Percentiles rank a stretch among this genome's conserved stretches.
Conservation (phyloP, 2,113 vertebrate genomes). For the Ancistrus triradiatus region DNA sequence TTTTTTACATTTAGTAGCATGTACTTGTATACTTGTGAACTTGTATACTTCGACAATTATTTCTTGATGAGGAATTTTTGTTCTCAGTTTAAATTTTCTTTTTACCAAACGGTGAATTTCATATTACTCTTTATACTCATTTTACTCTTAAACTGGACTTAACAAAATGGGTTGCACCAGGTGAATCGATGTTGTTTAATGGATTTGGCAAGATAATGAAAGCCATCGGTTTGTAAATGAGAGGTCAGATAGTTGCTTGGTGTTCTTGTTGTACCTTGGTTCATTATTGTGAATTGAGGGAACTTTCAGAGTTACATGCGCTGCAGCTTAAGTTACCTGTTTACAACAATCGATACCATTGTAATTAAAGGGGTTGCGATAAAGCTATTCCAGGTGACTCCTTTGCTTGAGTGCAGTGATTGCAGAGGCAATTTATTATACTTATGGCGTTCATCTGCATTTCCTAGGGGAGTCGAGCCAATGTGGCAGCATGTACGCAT, state of each 20-base stretch:
- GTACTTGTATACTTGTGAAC: too few species aligned
- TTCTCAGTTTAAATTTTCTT: too few species aligned
- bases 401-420: conserved; percentile 56
- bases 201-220: conserved; percentile 21
- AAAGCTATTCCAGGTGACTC: conserved; percentile 63
- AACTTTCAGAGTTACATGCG: conserved; percentile 26
- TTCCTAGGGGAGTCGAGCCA: conserved; percentile 1
- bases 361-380: conserved; percentile 69
- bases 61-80: too few species aligned
- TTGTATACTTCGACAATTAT: too few species aligned
- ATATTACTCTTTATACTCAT: too few species aligned
- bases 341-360: conserved; percentile 60
- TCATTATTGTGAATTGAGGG: conserved; percentile 14
- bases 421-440: conserved; percentile 62
- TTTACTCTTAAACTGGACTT: too few species aligned
- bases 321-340: conserved; percentile 49
- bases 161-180: too few species aligned
- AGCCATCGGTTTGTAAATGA: conserved; percentile 22
- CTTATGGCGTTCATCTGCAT: conserved; percentile 57
- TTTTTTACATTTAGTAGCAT: too few species aligned
- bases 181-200: not conserved
- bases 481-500: conserved; percentile 14
- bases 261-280: conserved; percentile 16
- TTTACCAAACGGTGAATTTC: too few species aligned
- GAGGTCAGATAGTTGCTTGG: not conserved